Conservation (phyloP, 2,113 vertebrate genomes). For the Oceanites oceanicus region DNA sequence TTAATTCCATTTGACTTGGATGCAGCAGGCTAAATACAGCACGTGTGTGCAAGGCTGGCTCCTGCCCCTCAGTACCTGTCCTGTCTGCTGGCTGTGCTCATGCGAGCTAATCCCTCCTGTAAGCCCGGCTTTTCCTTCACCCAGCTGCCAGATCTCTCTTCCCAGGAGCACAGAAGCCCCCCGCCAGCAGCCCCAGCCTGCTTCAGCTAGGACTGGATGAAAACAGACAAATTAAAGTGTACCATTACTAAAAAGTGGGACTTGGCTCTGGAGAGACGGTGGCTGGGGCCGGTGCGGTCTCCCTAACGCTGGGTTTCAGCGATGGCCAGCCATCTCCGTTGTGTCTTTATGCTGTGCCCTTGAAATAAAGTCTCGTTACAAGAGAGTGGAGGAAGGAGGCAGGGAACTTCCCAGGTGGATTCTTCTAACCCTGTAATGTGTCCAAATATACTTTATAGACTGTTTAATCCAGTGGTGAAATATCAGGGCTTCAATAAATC, state of each 20-base stretch:
- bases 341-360: not conserved
- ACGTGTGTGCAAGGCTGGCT: not conserved
- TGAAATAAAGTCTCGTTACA: not conserved
- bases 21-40: not conserved
- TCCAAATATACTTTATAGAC: constrained; percentile 48
- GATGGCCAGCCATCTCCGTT: not conserved
- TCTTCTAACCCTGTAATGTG: constrained; percentile 25
- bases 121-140: constrained; percentile 76
- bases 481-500: constrained; percentile 36
- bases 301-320: fast-evolving
- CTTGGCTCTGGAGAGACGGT: not conserved
- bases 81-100: not conserved
- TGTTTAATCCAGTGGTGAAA: constrained; percentile 41
- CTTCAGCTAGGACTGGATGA: constrained; percentile 88
- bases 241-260: constrained; percentile 73
- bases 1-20: not conserved
- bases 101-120: not conserved
- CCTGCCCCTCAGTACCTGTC: not conserved
- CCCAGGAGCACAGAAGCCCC: constrained; percentile 44
- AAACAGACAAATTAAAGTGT: constrained; percentile 84
- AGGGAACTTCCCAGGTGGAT: not conserved
- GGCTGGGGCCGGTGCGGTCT: fast-evolving
- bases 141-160: constrained; percentile 76
- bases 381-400: not conserved
- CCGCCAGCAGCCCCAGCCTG: constrained; percentile 58